Evolutionary conservation across 2,888 invertebrate genomes (phyloP).

Genomic region (Labia minor): DNA sequence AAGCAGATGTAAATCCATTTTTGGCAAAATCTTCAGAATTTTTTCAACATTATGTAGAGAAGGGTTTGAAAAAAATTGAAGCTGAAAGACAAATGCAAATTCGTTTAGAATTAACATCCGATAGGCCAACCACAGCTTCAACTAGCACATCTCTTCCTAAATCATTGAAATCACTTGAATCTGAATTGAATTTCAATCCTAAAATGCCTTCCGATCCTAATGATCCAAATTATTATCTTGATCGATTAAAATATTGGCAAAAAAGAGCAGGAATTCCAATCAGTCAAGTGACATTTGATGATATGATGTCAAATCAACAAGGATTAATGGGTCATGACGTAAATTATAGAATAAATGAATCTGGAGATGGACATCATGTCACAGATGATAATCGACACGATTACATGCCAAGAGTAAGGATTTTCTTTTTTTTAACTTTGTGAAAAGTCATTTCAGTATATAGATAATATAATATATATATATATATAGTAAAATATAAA

Average conservation of each 20-base stretch:
- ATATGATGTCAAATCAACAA: neutral
- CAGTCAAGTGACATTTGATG: neutral
- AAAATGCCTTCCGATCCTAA: neutral
- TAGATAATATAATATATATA: too few species aligned
- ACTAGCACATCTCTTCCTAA: neutral
- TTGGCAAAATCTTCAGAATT: constrained; percentile 71
- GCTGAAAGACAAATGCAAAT: constrained; percentile 32
- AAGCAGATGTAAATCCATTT: constrained; percentile 75
- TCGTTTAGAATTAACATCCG: constrained; percentile 2
- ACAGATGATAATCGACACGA: neutral
- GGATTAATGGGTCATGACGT: neutral
- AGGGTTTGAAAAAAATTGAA: constrained; percentile 57
- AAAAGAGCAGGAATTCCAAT: neutral
- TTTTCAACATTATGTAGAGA: constrained; percentile 77
- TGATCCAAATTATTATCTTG: neutral
- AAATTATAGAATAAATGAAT: neutral
- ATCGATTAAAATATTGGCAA: neutral
- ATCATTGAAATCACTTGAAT: neutral
- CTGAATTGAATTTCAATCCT: neutral
- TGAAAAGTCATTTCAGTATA: too few species aligned
- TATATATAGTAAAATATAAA: too few species aligned
- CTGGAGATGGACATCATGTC: neutral
- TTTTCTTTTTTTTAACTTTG: too few species aligned
- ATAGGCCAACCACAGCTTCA: neutral
- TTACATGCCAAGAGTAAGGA: neutral